Evolutionary conservation across 2,888 invertebrate species (phyloP), one percentile per base, ranked within the genome.

Genomic region (Caenorhabditis becei): DNA sequence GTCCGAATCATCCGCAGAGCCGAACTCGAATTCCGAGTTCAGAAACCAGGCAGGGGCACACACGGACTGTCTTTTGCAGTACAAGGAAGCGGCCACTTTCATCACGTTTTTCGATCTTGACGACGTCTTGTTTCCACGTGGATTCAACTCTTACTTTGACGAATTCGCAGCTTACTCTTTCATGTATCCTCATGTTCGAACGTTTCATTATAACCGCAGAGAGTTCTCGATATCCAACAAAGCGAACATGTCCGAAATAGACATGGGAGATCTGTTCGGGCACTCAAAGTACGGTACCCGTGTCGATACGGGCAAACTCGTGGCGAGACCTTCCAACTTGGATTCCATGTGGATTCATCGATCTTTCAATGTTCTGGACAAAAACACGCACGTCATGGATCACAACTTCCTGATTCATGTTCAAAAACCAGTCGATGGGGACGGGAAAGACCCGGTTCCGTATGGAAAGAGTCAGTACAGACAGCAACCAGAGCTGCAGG

Each of bases 271-370:
- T n/a, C 59, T 71, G 54, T 69, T 82, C 26, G 26, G 32, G 26
- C 61, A 59, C 51, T 26, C 53, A 0, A 51, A 37, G 37, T 61
- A 58, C 16, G 37, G 44, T 3, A 14, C 32, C 24, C 47, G 53
- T 10, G 28, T 37, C 3, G 80, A 74, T 8, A 74, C 54, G 28
- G 83, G 83, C 4, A 83, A 83, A 47, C 53, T 80, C 11, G 75
- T 83, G n/a, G 69, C 74, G 58, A 72, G 67, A 47, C 83, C 83
- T 7, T n/a, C 24, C 20, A 66, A 58, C 41, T 32, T 80, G 35
- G 62, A 83, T 37, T 72, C 80, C 7, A 77, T 78, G 51, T 83
- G 83, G 83, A 83, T 83, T 23, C 83, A 83, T 28, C 65, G 77
- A 44, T 80, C 83, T 2, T 72, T 63, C 32, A 53, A 63, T 16